Evolutionary conservation across 2,113 vertebrate species (phyloP), one percentile per base, ranked within the genome.

Genomic region (Bos javanicus): DNA sequence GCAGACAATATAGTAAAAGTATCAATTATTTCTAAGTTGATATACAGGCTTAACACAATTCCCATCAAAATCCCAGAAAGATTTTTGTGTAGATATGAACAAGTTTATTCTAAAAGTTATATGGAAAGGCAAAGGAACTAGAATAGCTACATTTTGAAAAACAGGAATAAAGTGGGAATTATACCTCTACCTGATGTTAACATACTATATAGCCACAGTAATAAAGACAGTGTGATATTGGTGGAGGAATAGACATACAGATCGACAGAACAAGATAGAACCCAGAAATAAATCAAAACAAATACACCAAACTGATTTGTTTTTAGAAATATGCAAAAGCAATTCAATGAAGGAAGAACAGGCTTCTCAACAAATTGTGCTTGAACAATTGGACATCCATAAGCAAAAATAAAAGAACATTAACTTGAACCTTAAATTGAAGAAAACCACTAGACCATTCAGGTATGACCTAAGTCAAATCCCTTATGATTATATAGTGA

Each of bases 91-190:
- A 57, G 46, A 76, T 78, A 54, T 33, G 88, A 50, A 94, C 48
- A 92, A 81, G 17, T 10, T 78, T 76, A 85, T 85, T 88, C 56
- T 88, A 60, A 67, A 54, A n/a, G 33, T 54, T 84, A 87, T 15
- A 36, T 11, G 86, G 62, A 90, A 64, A 90, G 25, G 13, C 46
- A 96, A 90, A 87, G 54, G 39, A 76, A 30, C 3, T 48, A 46
- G 11, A 90, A 81, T 57, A 81, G 33, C 56, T 85, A 90, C 92
- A 54, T 84, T 92, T 80, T 91, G 62, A 56, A 92, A 97, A 92
- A 90, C 21, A 91, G 43, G 43, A 80, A 81, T 80, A 80, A 91
- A 62, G 50, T 83, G 59, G 28, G 10, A 95, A 82, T 52, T 67
- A 80, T 39, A 33, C 13, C 33, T 19, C 50, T 9, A n/a, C 33